These are phyloP conservation scores for Poeciliopsis retropinna DNA, from an alignment of 2,113 vertebrate genomes.

Conservation along the genomic window DNA sequence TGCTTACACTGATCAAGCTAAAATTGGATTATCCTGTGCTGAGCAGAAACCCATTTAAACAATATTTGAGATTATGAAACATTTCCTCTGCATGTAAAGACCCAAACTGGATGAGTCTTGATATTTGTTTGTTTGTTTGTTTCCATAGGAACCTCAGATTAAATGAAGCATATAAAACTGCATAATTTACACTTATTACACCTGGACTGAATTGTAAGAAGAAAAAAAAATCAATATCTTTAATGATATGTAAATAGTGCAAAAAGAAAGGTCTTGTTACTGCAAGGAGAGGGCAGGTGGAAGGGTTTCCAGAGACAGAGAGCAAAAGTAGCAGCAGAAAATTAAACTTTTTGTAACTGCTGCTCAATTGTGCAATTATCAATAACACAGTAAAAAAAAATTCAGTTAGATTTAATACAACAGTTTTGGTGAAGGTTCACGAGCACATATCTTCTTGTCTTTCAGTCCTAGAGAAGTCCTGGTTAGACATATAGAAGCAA, in stretches of 20 bases:
- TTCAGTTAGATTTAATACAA: background rate
- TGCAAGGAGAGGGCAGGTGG: too few species aligned
- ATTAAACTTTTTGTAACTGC: background rate
- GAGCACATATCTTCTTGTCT: background rate
- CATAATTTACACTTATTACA: background rate
- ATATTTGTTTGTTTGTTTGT: background rate
- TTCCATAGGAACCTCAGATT: background rate
- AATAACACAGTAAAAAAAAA: background rate
- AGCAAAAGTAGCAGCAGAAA: background rate
- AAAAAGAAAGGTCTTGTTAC: background rate
- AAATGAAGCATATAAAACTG: background rate
- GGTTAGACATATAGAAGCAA: slow-evolving; percentile 39
- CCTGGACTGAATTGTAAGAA: background rate
- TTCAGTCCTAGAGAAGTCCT: background rate
- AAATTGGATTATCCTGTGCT: background rate
- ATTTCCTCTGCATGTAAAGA: background rate
- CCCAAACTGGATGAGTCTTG: background rate
- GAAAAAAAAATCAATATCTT: background rate
- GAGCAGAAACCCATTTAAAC: background rate
- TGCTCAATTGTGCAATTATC: background rate
- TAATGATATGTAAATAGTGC: background rate
- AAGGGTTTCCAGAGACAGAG: background rate
- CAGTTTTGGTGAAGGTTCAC: background rate
- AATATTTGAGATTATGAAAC: background rate
- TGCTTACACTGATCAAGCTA: background rate